These are phyloP conservation scores for Glandiceps talaboti DNA, from an alignment of 53 echinoderm and acorn worm genomes.

Conservation along the genomic window DNA sequence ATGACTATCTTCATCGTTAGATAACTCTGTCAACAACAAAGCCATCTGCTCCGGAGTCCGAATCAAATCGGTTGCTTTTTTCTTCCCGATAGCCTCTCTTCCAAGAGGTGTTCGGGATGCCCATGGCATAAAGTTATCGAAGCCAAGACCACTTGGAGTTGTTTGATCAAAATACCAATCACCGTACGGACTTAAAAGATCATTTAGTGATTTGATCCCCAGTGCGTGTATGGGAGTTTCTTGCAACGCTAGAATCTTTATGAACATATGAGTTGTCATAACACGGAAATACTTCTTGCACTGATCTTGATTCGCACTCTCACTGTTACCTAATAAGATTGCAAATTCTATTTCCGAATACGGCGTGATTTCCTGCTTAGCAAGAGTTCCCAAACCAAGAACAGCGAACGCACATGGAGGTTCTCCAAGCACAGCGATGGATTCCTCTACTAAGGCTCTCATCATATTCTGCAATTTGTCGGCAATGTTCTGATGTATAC, in stretches of 20 bases:
- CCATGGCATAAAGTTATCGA: neutral
- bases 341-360: neutral
- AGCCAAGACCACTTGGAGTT: neutral
- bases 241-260: neutral
- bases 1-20: neutral
- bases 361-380: neutral
- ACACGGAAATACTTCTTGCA: neutral
- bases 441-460: neutral
- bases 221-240: neutral
- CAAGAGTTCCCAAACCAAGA: neutral
- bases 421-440: neutral
- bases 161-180: neutral
- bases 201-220: neutral
- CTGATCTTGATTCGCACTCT: too few relatives aligned
- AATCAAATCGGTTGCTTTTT: neutral
- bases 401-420: neutral
- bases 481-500: neutral
- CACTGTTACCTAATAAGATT: neutral
- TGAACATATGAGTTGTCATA: neutral
- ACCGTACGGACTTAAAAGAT: neutral
- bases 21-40: neutral
- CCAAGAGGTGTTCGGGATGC: neutral
- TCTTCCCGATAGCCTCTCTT: neutral
- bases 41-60: neutral
- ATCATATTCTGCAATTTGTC: neutral